Percentiles rank a stretch among this genome's conserved stretches.
Conservation (phyloP, 2,113 vertebrate genomes). For the Loxodonta africana region DNA sequence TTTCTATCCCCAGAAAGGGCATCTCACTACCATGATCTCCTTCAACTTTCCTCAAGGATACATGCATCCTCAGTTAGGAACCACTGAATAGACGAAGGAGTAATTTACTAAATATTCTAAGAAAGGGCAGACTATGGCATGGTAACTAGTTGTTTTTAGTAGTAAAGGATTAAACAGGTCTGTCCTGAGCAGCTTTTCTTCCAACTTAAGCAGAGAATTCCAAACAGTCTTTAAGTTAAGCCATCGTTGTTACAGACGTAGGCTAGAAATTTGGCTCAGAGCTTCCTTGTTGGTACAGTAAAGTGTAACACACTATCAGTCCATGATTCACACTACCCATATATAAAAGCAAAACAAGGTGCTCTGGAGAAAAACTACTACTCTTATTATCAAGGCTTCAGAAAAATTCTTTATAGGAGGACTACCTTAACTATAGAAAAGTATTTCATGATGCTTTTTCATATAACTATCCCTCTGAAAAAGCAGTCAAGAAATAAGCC, state of each 20-base stretch:
- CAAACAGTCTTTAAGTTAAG: constrained; percentile 25
- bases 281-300: background rate
- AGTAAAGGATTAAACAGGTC: background rate
- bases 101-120: background rate
- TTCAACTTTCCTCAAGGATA: background rate
- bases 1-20: background rate
- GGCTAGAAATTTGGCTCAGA: background rate
- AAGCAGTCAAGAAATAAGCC: background rate
- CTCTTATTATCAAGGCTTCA: background rate
- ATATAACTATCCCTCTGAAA: background rate
- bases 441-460: constrained; percentile 23
- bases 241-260: background rate
- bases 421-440: background rate
- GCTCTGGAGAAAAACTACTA: background rate
- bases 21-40: background rate
- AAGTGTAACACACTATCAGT: background rate
- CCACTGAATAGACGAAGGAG: background rate
- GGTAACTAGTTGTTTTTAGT: constrained; percentile 22
- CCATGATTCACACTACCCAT: background rate
- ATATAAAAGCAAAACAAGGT: constrained; percentile 12
- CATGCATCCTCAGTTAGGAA: background rate
- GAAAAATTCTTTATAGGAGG: background rate
- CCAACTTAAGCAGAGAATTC: constrained; percentile 54
- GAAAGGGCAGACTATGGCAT: background rate
- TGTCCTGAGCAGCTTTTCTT: background rate